Evolutionary conservation across 2,797 vertebrate species (phyloP), one percentile per base, ranked within the genome.

Genomic region (Xenopus petersii): DNA sequence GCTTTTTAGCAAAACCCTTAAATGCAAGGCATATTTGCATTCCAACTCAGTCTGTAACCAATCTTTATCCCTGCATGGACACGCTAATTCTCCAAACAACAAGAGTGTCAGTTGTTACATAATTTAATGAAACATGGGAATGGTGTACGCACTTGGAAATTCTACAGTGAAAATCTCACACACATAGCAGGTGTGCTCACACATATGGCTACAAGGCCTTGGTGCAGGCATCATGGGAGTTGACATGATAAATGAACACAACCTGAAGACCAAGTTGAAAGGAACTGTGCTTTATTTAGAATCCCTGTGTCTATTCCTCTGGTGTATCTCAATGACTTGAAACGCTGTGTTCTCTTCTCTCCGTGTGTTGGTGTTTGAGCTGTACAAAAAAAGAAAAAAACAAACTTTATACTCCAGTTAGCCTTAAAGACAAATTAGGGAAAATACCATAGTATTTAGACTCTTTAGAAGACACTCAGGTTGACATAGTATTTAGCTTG

Each of bases 201-300:
- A 56, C 54, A 56, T 56, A 56, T 56, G 54, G 54, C 54, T 16
- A 56, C 15, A 16, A 56, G 54, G 54, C 54, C 54, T 56, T 17
- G 54, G 54, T 56, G 54, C 54, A 56, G 54, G 15, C 54, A 56
- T 56, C 54, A n/a, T 56, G 54, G 54, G 54, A 56, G 16, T 56
- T 16, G 54, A 56, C n/a, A 56, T 56, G 54, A 56, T 56, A 56
- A 56, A 56, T 56, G 54, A 56, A 56, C 54, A 17, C 54, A 56
- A 56, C 54, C 54, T 56, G 15, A 16, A 56, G 54, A 56, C 54
- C 54, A 56, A 56, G 54, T 56, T 16, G 54, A 56, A 56, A 51
- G 49, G 54, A 56, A 56, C 15, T 56, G 54, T 56, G 54, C 54
- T 56, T 56, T 56, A 56, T 56, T 56, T 56, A 56, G 54, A n/a